Base-by-base conservation (phyloP, 2,888 invertebrate species). In the Apeira syringaria region DNA sequence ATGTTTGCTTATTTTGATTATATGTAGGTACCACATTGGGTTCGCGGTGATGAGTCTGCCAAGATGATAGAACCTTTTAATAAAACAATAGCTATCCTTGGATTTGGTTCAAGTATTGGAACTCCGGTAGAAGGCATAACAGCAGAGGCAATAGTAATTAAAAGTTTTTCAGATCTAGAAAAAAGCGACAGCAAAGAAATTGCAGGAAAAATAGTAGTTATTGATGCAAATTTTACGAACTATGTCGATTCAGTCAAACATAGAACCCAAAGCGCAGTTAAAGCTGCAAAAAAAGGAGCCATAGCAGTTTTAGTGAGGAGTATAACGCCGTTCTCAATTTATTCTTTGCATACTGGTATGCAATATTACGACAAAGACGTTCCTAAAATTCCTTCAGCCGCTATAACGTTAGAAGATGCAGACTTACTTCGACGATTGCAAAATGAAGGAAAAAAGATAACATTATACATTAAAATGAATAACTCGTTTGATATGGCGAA, bases 361-460 rank as follows among this genome's bases (percentile, higher is more conserved):
- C 93, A 94, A 80, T 60, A 56, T 6, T 95, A 95, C 59, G 82
- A 72, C 0, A 68, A 81, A 0, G 90, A 89, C 38, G 87, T 93
- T 0, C 82, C 83, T 1, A 90, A 92, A 79, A 95, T 96, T 55
- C 95, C 95, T 2, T 90, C 92, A 5, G 95, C 94, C 12, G 92
- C 92, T 42, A 94, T 96, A 11, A 94, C 96, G 0, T 81, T 93
- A 7, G 96, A 96, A 85, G 95, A 96, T 76, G 95, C 96, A 3
- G 91, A 92, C 56, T 86, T 95, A 76, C 64, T 96, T 45, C 74
- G 91, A 45, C 90, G 96, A 74, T 77, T 94, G 57, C 89, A 92
- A 45, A 61, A 89, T 24, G 66, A 89, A 71, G 92, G 92, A 74
- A 61, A 71, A 39, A 71, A 64, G 25, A 72, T 81, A 15, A 38